phyloP scores from a whole-genome alignment of 2,888 invertebrate genomes.

The Acleris emargana region DNA sequence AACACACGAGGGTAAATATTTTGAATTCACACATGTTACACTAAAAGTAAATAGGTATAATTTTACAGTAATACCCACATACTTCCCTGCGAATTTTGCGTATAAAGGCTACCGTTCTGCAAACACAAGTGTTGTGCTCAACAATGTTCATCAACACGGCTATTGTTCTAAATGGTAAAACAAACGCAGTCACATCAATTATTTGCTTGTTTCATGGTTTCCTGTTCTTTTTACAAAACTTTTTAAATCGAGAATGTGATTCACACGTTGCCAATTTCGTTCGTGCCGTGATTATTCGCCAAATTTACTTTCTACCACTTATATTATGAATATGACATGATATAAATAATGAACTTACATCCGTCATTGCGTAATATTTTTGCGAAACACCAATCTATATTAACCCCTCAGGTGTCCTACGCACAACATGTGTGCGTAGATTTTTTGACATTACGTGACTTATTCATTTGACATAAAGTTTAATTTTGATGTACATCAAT shows the following conservation, averaged over 20 bases:
- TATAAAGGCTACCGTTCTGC: conserved; percentile 59
- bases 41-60: conserved; percentile 9
- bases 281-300: conserved; percentile 8
- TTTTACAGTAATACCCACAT: conserved; percentile 1
- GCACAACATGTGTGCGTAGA: too few relatives aligned
- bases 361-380: conserved; percentile 20
- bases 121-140: conserved; percentile 70
- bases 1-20: conserved; percentile 10
- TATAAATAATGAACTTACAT: conserved; percentile 14
- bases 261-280: conserved; percentile 19
- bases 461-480: too few relatives aligned
- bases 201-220: conserved; percentile 61
- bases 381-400: neutral
- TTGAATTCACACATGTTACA: neutral
- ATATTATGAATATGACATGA: conserved; percentile 13
- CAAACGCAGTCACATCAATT: conserved; percentile 67
- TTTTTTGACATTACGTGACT: too few relatives aligned
- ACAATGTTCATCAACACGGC: conserved; percentile 66
- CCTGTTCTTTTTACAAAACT: conserved; percentile 47
- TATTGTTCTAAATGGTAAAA: conserved; percentile 69
- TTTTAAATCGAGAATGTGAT: conserved; percentile 19
- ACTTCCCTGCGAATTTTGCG: conserved; percentile 48
- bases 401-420: too few relatives aligned
- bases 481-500: too few relatives aligned
- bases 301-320: conserved; percentile 17